These are phyloP conservation scores for Rambutsinella grinnellia DNA, from an alignment of 2,888 invertebrate genomes.

Conservation along the genomic window DNA sequence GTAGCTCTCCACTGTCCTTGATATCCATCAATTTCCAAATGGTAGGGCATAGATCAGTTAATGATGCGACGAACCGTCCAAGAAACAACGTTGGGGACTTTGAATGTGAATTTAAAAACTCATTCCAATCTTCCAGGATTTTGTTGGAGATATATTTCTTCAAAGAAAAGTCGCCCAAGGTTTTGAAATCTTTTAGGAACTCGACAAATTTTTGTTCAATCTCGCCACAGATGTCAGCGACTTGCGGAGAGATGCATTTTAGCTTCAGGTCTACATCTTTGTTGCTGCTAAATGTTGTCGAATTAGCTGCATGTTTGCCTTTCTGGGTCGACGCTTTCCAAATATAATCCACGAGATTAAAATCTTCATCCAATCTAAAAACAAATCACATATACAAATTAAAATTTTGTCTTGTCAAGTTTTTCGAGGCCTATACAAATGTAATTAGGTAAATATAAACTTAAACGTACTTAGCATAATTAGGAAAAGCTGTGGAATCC, in stretches of 20 bases:
- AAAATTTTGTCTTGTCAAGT: slow-evolving; percentile 16
- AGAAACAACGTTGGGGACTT: slow-evolving; percentile 49
- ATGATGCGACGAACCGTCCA: slow-evolving; percentile 55
- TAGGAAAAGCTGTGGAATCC: slow-evolving; percentile 50
- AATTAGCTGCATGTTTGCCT: neutral
- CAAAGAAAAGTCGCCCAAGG: slow-evolving; percentile 54
- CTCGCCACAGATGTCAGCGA: slow-evolving; percentile 58
- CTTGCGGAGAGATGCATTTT: slow-evolving; percentile 60
- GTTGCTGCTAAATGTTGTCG: neutral
- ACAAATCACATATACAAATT: no score
- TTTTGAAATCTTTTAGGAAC: slow-evolving; percentile 54
- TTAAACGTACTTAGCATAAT: slow-evolving; percentile 54
- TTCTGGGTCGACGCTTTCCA: slow-evolving; percentile 55
- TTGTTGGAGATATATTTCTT: slow-evolving; percentile 58
- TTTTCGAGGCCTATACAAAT: no score
- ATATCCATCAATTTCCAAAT: slow-evolving; percentile 63
- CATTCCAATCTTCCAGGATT: slow-evolving; percentile 42
- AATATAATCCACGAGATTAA: slow-evolving; percentile 60
- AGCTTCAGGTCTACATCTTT: slow-evolving; percentile 61
- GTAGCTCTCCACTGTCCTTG: slow-evolving; percentile 47
- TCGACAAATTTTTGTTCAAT: slow-evolving; percentile 52
- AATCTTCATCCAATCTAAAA: slow-evolving; percentile 56
- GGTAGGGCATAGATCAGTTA: slow-evolving; percentile 59
- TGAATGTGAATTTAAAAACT: slow-evolving; percentile 32
- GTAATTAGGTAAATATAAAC: neutral